Conservation (phyloP, 2,797 vertebrate genomes). For the Oceanodroma leucorhoa region DNA sequence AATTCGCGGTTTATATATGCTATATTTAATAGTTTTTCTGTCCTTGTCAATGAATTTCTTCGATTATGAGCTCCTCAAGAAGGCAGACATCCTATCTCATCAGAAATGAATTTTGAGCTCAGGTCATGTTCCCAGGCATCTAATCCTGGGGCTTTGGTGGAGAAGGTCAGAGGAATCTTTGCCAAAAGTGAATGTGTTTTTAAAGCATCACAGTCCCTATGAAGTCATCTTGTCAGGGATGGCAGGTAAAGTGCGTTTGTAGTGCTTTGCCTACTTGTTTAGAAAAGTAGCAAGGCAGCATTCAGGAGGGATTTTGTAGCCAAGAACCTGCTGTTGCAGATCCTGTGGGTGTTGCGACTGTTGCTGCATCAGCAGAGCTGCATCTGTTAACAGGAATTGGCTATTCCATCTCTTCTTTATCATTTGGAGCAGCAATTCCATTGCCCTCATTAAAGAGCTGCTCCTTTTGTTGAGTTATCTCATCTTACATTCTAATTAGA, state of each 20-base stretch:
- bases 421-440: conserved; percentile 23
- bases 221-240: not conserved
- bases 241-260: not conserved
- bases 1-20: not conserved
- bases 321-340: conserved; percentile 38
- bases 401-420: conserved; percentile 15
- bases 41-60: not conserved
- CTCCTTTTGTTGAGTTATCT: conserved; percentile 49
- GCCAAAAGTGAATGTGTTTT: not conserved
- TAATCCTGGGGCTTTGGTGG: not conserved
- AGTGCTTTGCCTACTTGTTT: not conserved
- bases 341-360: conserved; percentile 37
- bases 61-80: not conserved
- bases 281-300: not conserved
- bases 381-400: conserved; percentile 48
- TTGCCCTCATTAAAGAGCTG: conserved; percentile 21
- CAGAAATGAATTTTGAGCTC: not conserved
- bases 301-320: not conserved
- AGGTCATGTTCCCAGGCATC: not conserved
- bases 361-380: conserved; percentile 56
- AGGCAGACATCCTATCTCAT: not conserved
- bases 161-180: not conserved
- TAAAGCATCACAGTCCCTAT: not conserved
- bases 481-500: conserved; percentile 47
- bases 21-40: not conserved